These are phyloP conservation scores for Rhadina sibilatrix DNA, from an alignment of 2,113 vertebrate species.

Conservation along the genomic window DNA sequence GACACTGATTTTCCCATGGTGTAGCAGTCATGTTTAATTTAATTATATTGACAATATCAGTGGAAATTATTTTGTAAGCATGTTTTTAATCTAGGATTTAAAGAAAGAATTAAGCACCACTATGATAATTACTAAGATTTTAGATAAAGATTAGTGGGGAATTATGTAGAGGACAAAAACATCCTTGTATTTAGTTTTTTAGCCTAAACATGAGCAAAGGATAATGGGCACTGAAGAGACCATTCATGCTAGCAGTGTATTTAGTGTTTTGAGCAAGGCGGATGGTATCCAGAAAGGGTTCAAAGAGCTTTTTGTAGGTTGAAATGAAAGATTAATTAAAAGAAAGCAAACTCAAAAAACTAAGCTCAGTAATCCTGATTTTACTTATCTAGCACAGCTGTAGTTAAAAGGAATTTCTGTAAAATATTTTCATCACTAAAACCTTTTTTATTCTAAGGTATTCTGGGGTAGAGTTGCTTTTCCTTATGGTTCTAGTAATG, in stretches of 20 bases:
- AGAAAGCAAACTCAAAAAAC: not conserved
- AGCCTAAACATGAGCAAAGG: conserved; percentile 9
- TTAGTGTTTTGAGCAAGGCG: conserved; percentile 20
- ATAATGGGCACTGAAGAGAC: conserved; percentile 6
- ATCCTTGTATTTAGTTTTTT: conserved; percentile 1
- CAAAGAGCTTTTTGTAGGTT: conserved; percentile 54
- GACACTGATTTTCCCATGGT: not conserved
- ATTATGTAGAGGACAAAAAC: not conserved
- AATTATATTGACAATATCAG: not conserved
- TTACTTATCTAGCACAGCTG: conserved; percentile 56
- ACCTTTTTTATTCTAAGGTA: conserved; percentile 26
- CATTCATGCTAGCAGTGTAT: conserved; percentile 39
- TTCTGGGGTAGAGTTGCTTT: not conserved
- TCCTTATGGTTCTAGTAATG: not conserved
- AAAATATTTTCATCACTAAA: conserved; percentile 36
- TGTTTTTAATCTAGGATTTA: not conserved
- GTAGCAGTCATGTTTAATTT: not conserved
- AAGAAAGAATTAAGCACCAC: not conserved
- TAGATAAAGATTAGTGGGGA: not conserved
- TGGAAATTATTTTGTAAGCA: not conserved
- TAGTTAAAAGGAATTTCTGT: conserved; percentile 29
- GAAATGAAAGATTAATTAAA: conserved; percentile 49
- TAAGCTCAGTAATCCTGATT: not conserved
- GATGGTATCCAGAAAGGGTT: conserved; percentile 28
- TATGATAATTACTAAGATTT: not conserved